phyloP scores from a whole-genome alignment of 2,113 vertebrate genomes.

The Scolopax mira region DNA sequence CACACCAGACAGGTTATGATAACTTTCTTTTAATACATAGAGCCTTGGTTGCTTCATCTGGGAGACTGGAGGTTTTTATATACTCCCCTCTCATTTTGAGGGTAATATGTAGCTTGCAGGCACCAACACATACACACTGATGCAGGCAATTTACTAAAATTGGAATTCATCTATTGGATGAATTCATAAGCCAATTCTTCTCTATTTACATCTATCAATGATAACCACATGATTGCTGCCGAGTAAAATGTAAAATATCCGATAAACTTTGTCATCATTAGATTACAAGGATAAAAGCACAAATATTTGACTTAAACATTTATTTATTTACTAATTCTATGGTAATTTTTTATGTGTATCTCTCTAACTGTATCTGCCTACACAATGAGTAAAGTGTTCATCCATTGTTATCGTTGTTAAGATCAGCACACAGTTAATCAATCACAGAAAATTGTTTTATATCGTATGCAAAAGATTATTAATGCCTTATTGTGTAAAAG shows the following conservation, averaged over 20 bases:
- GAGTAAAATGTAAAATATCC: conserved; percentile 40
- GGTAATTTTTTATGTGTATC: conserved; percentile 61
- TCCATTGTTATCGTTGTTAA: conserved; percentile 66
- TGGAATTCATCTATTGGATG: neutral
- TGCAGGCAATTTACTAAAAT: neutral
- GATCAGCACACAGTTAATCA: conserved; percentile 73
- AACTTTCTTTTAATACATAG: neutral
- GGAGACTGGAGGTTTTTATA: neutral
- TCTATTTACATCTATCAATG: conserved; percentile 1
- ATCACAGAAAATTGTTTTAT: conserved; percentile 75
- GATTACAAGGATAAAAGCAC: conserved; percentile 14
- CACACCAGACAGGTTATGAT: neutral
- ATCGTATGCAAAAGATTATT: conserved; percentile 71
- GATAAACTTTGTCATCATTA: conserved; percentile 33
- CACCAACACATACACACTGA: neutral
- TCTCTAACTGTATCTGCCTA: conserved; percentile 60
- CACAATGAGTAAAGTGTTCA: conserved; percentile 61
- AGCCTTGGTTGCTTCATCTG: neutral
- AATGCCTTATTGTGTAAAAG: conserved; percentile 77
- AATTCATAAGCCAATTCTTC: neutral
- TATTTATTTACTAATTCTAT: conserved; percentile 54
- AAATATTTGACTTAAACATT: conserved; percentile 57
- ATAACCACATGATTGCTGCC: neutral
- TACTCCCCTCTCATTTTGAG: neutral
- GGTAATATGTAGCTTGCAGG: neutral